Evolutionary conservation across 2,888 invertebrate species (phyloP).

Genomic region (Julus scandinavius): DNA sequence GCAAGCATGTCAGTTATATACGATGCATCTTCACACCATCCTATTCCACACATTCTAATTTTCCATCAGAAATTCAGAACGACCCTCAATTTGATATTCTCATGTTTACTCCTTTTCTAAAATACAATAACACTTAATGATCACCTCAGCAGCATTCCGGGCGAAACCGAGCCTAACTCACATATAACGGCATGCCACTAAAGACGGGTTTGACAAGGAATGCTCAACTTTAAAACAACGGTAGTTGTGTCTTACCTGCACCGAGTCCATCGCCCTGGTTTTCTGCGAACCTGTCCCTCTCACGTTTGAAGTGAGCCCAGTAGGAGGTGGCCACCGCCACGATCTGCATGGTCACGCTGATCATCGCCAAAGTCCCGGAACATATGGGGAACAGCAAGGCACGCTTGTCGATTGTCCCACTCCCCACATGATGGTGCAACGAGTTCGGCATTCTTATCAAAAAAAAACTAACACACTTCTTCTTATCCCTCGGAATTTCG

Average conservation of each 20-base stretch:
- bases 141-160: no score
- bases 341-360: slow-evolving; percentile 52
- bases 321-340: slow-evolving; percentile 56
- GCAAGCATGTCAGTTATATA: no score
- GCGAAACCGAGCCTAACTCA: no score
- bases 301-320: slow-evolving; percentile 55
- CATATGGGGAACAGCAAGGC: slow-evolving; percentile 53
- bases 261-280: background rate
- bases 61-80: no score
- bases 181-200: no score
- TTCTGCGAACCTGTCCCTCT: slow-evolving; percentile 12
- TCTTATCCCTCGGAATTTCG: background rate
- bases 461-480: background rate
- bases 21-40: no score
- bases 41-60: no score
- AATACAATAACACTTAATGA: no score
- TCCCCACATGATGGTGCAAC: background rate
- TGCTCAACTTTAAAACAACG: background rate
- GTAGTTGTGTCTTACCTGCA: slow-evolving; percentile 18
- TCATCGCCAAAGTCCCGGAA: slow-evolving; percentile 47
- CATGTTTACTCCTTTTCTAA: no score
- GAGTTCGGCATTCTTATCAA: background rate
- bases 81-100: no score
- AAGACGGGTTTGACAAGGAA: no score
- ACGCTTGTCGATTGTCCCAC: slow-evolving; percentile 45